Percentiles rank a stretch among this genome's conserved stretches.
These are phyloP conservation scores for Clarias gariepinus DNA, from an alignment of 2,113 vertebrate species.

Conservation along the genomic window DNA sequence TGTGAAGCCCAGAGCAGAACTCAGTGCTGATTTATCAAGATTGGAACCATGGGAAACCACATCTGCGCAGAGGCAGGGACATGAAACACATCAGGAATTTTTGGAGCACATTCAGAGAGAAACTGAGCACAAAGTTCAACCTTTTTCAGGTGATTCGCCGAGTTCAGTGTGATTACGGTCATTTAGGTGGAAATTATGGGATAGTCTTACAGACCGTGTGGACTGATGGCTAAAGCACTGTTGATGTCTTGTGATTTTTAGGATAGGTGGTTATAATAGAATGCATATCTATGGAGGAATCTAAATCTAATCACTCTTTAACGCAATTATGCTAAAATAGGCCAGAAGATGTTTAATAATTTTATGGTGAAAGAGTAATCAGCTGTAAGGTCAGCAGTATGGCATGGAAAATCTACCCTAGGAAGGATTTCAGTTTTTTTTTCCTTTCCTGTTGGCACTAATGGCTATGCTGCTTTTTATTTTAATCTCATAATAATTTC, in stretches of 20 bases:
- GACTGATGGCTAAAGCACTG: constrained; percentile 1
- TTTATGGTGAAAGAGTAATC: constrained; percentile 12
- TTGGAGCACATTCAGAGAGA: constrained; percentile 46
- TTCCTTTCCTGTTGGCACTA: neutral
- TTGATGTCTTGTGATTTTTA: constrained; percentile 14
- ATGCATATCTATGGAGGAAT: neutral
- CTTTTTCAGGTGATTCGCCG: constrained; percentile 32
- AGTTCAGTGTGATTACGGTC: constrained; percentile 34
- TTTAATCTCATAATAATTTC: constrained; percentile 2
- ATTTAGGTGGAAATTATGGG: constrained; percentile 12
- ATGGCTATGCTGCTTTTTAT: neutral
- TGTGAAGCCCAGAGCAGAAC: constrained; percentile 18
- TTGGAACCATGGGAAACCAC: constrained; percentile 46
- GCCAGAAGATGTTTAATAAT: neutral
- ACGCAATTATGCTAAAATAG: neutral
- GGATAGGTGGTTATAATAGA: neutral
- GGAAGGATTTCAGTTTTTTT: neutral
- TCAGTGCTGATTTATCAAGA: constrained; percentile 39
- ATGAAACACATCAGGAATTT: constrained; percentile 36
- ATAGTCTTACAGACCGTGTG: constrained; percentile 8
- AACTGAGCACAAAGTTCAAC: constrained; percentile 31
- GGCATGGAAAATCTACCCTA: too few relatives aligned
- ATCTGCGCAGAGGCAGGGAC: constrained; percentile 9
- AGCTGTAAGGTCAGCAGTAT: constrained; percentile 7
- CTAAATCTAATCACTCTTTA: neutral